phyloP scores from a whole-genome alignment of 2,113 vertebrate genomes.

The Crotalus horridus region DNA sequence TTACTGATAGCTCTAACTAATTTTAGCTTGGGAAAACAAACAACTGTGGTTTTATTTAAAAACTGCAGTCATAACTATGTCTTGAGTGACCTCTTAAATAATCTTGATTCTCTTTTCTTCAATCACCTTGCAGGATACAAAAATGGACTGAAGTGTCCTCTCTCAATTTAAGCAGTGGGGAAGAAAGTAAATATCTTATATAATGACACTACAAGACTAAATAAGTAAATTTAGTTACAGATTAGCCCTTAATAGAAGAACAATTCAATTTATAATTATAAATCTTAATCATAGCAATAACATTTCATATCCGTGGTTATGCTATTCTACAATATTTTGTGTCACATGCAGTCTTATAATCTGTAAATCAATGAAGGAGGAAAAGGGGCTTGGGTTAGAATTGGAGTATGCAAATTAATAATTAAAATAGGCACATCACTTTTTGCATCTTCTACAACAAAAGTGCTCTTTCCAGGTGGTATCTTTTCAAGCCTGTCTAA shows the following conservation, averaged over 20 bases:
- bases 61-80: slow-evolving; percentile 56
- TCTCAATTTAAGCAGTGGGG: slow-evolving; percentile 11
- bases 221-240: slow-evolving; percentile 31
- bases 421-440: background rate
- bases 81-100: slow-evolving; percentile 56
- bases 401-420: background rate
- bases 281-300: slow-evolving; percentile 31
- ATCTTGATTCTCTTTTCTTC: slow-evolving; percentile 15
- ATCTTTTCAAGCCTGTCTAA: background rate
- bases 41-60: slow-evolving; percentile 62
- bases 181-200: slow-evolving; percentile 28
- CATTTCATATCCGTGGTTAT: slow-evolving; percentile 27
- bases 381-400: background rate
- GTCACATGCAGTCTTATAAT: background rate
- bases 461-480: background rate
- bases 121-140: background rate
- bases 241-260: slow-evolving; percentile 12
- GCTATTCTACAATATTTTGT: background rate
- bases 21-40: slow-evolving; percentile 67
- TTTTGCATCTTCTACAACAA: background rate
- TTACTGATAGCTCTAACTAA: slow-evolving; percentile 52
- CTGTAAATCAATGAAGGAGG: background rate
- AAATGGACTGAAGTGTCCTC: slow-evolving; percentile 34
- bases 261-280: slow-evolving; percentile 17
- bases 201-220: slow-evolving; percentile 12